Conservation (phyloP, 2,113 vertebrate species). For the Chitala chitala region DNA sequence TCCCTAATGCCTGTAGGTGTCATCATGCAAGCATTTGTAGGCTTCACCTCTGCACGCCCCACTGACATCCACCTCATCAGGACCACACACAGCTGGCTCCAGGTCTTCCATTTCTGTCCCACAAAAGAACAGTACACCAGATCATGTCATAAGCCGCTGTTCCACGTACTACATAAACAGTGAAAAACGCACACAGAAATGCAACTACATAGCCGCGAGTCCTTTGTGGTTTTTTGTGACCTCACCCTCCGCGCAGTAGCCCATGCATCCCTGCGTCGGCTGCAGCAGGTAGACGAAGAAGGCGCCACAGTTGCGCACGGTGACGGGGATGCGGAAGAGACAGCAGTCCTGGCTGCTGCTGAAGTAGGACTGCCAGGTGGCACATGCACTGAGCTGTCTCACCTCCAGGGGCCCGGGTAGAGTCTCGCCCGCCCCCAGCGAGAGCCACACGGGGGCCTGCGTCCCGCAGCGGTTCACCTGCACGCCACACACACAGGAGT, state of each 20-base stretch:
- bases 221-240: too few relatives aligned
- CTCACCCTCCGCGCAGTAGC: conserved; percentile 83
- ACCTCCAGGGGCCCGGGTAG: conserved; percentile 70
- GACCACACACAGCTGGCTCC: conserved; percentile 50
- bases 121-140: conserved; percentile 16
- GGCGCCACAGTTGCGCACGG: conserved; percentile 76
- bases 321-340: conserved; percentile 80
- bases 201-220: not conserved
- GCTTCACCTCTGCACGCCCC: conserved; percentile 61
- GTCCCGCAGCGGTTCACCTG: conserved; percentile 87
- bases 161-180: not conserved
- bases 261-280: conserved; percentile 86
- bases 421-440: conserved; percentile 68
- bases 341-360: conserved; percentile 75
- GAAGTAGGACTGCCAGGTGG: conserved; percentile 77
- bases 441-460: conserved; percentile 84
- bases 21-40: conserved; percentile 6
- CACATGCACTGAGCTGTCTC: conserved; percentile 75
- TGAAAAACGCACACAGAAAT: not conserved
- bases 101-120: conserved; percentile 55
- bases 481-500: not conserved
- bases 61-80: conserved; percentile 47
- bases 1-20: too few relatives aligned
- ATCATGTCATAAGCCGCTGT: not conserved
- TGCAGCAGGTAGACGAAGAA: conserved; percentile 86